Base-by-base conservation (phyloP, 2,797 vertebrate genomes). In the Tragopan temminckii region DNA sequence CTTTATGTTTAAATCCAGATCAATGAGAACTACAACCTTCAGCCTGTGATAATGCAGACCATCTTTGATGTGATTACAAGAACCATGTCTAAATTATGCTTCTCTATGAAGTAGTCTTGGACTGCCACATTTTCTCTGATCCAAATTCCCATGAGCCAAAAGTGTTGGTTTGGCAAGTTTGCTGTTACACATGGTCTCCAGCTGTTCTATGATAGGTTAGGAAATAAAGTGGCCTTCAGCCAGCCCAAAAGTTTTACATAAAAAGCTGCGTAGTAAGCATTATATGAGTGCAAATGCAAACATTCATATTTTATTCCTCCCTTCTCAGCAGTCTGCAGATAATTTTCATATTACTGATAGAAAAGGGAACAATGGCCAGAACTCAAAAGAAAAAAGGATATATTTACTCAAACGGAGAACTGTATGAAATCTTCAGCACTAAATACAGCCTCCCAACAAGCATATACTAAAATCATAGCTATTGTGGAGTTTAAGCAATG, bases 161-260 rank as follows among this genome's bases (percentile, higher is more conserved):
- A 62, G 50, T 69, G 80, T 70, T 63, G 78, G 69, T 94, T 94
- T 94, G 89, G 81, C 93, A 90, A 81, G 74, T 80, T 19, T 94
- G 76, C 83, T 86, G 68, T 74, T 94, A 81, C 70, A 91, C 92
- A 81, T 61, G 84, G 88, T 76, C 85, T 93, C 88, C 92, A 95
- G 95, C 88, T 93, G 85, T 76, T 94, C 72, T 89, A 0, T 88
- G 91, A 85, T 85, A 90, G 89, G 92, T 91, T 93, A 88, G 50
- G 72, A 96, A 95, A 82, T 88, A 85, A 95, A 92, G 59, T 85
- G 91, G 94, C 85, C 89, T 89, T 66, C 59, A 90, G 91, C 88
- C 89, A 94, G 63, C 72, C 93, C 80, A 74, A 84, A 53, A 48
- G 85, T 89, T 85, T 96, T 86, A 48, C 95, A 90, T 86, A 93